phyloP scores from a whole-genome alignment of 2,113 vertebrate genomes.

The Cercopithecus mona region DNA sequence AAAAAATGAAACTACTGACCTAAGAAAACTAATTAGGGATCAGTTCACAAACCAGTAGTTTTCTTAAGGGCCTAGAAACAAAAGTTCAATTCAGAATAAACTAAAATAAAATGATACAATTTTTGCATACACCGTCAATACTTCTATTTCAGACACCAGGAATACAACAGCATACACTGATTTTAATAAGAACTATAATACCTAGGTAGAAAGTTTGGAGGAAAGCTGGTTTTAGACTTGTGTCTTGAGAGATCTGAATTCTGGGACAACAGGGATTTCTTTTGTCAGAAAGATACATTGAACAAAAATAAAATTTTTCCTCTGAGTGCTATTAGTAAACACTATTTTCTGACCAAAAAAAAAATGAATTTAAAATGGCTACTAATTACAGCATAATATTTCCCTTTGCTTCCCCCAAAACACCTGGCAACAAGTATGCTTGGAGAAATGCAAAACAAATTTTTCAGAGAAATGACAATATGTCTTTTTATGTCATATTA shows the following conservation, averaged over 20 bases:
- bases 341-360: slow-evolving; percentile 15
- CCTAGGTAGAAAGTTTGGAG: background rate
- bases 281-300: background rate
- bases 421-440: background rate
- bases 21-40: background rate
- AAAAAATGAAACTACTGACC: background rate
- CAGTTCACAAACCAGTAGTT: background rate
- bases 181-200: background rate
- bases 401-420: background rate
- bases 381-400: slow-evolving; percentile 27
- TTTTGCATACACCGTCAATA: background rate
- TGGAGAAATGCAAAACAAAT: slow-evolving; percentile 26
- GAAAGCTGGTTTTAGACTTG: background rate
- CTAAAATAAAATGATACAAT: background rate
- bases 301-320: slow-evolving; percentile 33
- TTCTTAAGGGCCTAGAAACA: background rate
- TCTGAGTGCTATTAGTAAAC: slow-evolving; percentile 29
- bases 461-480: slow-evolving; percentile 1
- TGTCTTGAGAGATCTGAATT: background rate
- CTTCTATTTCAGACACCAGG: background rate
- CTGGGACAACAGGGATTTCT: background rate
- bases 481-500: too few relatives aligned
- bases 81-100: slow-evolving; percentile 23
- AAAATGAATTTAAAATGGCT: slow-evolving; percentile 40
- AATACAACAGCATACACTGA: background rate